These are phyloP conservation scores for Peucedramus taeniatus DNA, from an alignment of 2,113 vertebrate species.

Conservation along the genomic window DNA sequence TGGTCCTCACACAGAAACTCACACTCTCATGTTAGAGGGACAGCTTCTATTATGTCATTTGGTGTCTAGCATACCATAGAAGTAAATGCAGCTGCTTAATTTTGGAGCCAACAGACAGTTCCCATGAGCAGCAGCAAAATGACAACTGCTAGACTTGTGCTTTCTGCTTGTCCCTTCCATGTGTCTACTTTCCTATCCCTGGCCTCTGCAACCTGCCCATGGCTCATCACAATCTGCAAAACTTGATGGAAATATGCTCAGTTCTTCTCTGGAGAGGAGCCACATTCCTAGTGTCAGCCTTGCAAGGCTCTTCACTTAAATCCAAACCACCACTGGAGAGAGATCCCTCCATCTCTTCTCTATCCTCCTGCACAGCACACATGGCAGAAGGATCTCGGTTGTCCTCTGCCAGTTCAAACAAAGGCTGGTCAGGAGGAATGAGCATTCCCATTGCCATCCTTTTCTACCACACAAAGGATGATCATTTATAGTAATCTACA, in stretches of 20 bases:
- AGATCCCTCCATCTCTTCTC: neutral
- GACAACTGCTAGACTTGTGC: neutral
- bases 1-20: neutral
- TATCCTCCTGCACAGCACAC: neutral
- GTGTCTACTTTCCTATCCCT: neutral
- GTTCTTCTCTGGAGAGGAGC: neutral
- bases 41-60: neutral
- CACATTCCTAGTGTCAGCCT: neutral
- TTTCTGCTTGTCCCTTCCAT: neutral
- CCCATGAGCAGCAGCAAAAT: neutral
- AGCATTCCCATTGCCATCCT: neutral
- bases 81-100: neutral
- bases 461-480: neutral
- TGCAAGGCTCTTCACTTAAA: neutral
- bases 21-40: neutral
- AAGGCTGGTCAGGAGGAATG: neutral
- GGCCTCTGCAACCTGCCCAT: neutral
- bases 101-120: neutral
- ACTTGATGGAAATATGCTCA: neutral
- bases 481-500: slow-evolving; percentile 27
- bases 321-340: neutral
- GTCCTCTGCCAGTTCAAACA: slow-evolving; percentile 25
- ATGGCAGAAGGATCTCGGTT: neutral
- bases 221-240: neutral
- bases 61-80: neutral